Evolutionary conservation across 2,888 invertebrate genomes (phyloP).

Genomic region (Andrena fulva): DNA sequence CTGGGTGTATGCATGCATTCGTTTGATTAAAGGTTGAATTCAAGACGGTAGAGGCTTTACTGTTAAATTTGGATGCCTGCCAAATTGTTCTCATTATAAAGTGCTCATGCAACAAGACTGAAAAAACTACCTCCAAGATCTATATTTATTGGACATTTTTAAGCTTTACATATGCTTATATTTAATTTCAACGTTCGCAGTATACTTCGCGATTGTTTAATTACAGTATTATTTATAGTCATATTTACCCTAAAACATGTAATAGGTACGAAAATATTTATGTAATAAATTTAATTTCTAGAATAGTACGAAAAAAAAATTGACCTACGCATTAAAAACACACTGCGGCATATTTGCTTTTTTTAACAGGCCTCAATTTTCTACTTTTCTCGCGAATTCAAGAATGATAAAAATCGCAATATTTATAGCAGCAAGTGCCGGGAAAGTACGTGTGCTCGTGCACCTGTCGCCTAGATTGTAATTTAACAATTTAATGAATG

Average conservation of each 20-base stretch:
- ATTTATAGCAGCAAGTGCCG: background rate
- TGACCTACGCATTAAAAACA: background rate
- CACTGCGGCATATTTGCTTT: background rate
- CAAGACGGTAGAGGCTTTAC: constrained; percentile 15
- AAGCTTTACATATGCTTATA: background rate
- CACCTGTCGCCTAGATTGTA: background rate
- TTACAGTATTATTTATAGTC: background rate
- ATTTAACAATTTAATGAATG: constrained; percentile 34
- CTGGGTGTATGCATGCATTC: background rate
- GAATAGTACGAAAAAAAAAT: background rate
- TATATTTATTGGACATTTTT: constrained; percentile 33
- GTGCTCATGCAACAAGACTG: constrained; percentile 40
- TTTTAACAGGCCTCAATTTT: background rate
- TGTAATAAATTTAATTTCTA: background rate
- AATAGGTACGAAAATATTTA: background rate
- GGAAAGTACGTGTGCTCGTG: background rate
- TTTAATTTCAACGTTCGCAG: background rate
- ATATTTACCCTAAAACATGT: background rate
- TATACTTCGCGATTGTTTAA: background rate
- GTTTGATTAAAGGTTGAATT: constrained; percentile 42
- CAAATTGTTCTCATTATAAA: constrained; percentile 68
- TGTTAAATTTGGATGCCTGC: constrained; percentile 62
- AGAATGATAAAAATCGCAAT: background rate
- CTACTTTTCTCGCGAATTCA: background rate
- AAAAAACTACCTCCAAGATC: constrained; percentile 27